phyloP scores from a whole-genome alignment of 2,113 vertebrate species.

The Psilopsiagon aymara region DNA sequence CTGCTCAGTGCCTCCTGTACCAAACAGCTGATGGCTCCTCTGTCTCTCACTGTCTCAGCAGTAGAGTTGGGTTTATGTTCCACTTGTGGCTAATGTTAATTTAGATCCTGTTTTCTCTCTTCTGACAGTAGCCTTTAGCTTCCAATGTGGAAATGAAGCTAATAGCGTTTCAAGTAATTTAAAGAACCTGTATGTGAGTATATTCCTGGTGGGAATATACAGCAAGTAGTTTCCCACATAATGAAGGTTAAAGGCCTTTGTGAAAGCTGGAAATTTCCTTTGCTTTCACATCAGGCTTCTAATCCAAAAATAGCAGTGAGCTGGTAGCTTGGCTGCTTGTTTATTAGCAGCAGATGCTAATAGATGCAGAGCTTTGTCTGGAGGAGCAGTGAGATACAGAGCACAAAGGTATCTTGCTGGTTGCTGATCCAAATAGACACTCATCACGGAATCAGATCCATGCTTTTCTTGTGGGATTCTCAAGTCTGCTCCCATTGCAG shows the following conservation, averaged over 20 bases:
- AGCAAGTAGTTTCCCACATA: conserved; percentile 17
- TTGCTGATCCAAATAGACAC: neutral
- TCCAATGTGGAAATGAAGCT: conserved; percentile 18
- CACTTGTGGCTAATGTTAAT: neutral
- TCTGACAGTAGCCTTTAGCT: neutral
- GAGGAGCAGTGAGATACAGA: neutral
- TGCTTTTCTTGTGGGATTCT: neutral
- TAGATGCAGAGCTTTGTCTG: conserved; percentile 3
- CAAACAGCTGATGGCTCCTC: neutral
- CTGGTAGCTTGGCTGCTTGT: conserved; percentile 38
- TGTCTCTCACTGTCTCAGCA: neutral
- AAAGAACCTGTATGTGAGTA: neutral
- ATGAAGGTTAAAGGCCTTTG: neutral
- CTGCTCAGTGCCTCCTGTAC: neutral
- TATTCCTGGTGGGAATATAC: neutral
- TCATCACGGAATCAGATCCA: neutral
- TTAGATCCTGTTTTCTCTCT: neutral
- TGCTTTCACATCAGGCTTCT: conserved; percentile 37
- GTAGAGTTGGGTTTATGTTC: neutral
- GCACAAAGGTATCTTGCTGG: neutral
- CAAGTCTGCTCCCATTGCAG: neutral
- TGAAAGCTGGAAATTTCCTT: conserved; percentile 56
- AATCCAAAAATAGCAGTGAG: conserved; percentile 52
- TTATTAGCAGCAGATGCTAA: conserved; percentile 53
- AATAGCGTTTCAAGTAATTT: neutral